phyloP scores from a whole-genome alignment of 2,113 vertebrate species.

The Takifugu flavidus region DNA sequence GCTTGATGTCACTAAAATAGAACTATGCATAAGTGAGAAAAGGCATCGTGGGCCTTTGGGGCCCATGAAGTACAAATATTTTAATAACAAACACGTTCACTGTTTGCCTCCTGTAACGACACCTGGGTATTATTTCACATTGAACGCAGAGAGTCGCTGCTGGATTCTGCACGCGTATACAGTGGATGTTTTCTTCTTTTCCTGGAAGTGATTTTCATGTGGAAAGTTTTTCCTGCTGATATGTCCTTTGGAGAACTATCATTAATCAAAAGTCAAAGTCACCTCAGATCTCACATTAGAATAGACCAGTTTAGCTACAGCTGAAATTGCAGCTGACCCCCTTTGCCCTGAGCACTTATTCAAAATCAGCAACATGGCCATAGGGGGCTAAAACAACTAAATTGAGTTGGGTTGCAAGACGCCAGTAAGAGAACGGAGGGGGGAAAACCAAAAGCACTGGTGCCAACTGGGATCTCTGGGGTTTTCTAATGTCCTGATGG shows the following conservation, averaged over 20 bases:
- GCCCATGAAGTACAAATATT: conserved; percentile 70
- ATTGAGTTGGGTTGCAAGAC: conserved; percentile 68
- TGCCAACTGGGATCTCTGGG: conserved; percentile 53
- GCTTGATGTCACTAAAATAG: conserved; percentile 71
- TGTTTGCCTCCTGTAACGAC: conserved; percentile 64
- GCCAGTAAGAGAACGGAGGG: conserved; percentile 49
- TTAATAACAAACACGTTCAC: conserved; percentile 73
- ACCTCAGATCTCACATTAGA: conserved; percentile 73
- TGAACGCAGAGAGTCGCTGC: conserved; percentile 40
- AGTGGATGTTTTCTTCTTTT: conserved; percentile 59
- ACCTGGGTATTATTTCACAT: conserved; percentile 62
- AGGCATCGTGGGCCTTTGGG: conserved; percentile 66
- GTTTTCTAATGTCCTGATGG: conserved; percentile 51
- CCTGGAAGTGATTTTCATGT: conserved; percentile 60
- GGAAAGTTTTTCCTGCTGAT: conserved; percentile 65
- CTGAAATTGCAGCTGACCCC: conserved; percentile 72
- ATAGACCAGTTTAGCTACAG: conserved; percentile 69
- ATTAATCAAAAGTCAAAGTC: conserved; percentile 77
- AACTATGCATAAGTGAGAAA: conserved; percentile 70
- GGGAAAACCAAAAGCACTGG: conserved; percentile 59
- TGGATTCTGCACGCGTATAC: conserved; percentile 49
- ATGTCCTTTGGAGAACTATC: conserved; percentile 71
- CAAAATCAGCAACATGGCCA: conserved; percentile 70
- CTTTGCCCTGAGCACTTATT: conserved; percentile 70
- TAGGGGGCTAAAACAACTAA: conserved; percentile 69